Evolutionary conservation across 2,797 vertebrate species (phyloP).

Genomic region (Fundulus diaphanus): DNA sequence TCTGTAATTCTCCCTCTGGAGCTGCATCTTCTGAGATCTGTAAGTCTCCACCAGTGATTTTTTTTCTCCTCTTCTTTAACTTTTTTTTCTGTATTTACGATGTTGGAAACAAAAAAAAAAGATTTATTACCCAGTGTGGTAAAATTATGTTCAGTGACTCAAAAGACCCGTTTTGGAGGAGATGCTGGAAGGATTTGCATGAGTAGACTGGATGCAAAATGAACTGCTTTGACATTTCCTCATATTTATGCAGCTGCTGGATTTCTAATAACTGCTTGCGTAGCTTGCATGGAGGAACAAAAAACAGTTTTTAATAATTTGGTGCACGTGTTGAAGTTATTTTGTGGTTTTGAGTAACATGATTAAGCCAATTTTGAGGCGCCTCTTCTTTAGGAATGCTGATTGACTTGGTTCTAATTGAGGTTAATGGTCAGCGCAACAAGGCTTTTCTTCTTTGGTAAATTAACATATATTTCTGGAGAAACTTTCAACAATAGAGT

Average conservation of each 20-base stretch:
- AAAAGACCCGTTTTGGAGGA: neutral
- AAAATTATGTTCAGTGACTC: neutral
- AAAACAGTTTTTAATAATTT: neutral
- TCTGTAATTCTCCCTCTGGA: conserved; percentile 16
- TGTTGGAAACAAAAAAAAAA: neutral
- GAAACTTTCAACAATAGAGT: neutral
- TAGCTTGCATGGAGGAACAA: neutral
- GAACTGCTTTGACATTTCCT: conserved; percentile 8
- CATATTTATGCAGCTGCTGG: conserved; percentile 13
- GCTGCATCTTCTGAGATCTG: conserved; percentile 34
- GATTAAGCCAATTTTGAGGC: neutral
- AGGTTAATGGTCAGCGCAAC: conserved; percentile 3
- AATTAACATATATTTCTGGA: conserved; percentile 21
- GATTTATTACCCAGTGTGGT: neutral
- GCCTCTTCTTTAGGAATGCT: conserved; percentile 5
- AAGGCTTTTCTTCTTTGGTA: neutral
- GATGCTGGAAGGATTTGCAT: conserved; percentile 18
- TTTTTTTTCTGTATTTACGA: neutral
- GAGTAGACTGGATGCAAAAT: conserved; percentile 23
- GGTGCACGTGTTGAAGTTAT: neutral
- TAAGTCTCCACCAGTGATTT: conserved; percentile 39
- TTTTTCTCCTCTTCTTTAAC: conserved; percentile 15
- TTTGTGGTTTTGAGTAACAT: neutral
- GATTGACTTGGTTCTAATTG: conserved; percentile 3
- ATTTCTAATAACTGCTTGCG: conserved; percentile 1